Conservation (phyloP, 2,888 invertebrate species). For the Taenaris catops region DNA sequence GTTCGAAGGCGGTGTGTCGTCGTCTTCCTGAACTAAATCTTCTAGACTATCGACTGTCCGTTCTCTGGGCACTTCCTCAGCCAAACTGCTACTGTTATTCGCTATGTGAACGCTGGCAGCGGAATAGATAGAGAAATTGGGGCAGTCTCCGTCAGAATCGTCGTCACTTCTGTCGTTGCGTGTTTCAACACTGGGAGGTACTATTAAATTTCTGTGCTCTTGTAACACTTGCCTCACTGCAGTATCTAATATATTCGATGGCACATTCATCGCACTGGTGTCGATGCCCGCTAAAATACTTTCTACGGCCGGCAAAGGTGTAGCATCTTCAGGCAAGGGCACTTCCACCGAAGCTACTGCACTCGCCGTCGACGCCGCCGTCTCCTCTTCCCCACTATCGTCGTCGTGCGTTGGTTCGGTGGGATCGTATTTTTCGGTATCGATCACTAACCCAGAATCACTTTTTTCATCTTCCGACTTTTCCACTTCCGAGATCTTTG, state of each 20-base stretch:
- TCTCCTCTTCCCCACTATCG: constrained; percentile 42
- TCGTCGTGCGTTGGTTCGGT: constrained; percentile 73
- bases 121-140: constrained; percentile 92
- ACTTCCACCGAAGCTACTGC: constrained; percentile 13
- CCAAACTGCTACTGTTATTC: constrained; percentile 48
- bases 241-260: constrained; percentile 44
- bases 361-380: constrained; percentile 41
- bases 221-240: constrained; percentile 58
- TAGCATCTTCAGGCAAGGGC: constrained; percentile 9
- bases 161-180: constrained; percentile 53
- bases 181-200: constrained; percentile 26
- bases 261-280: constrained; percentile 35
- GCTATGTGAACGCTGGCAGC: constrained; percentile 88
- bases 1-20: constrained; percentile 30
- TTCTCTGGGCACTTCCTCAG: constrained; percentile 25
- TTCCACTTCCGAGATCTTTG: constrained; percentile 47
- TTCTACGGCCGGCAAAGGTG: constrained; percentile 28
- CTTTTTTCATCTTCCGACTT: constrained; percentile 74
- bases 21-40: constrained; percentile 45
- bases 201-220: constrained; percentile 51
- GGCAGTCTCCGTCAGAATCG: constrained; percentile 85
- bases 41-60: constrained; percentile 30
- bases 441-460: constrained; percentile 80
- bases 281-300: constrained; percentile 39
- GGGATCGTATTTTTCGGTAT: constrained; percentile 79